Evolutionary conservation across 2,113 vertebrate genomes (phyloP).

Genomic region (Hippopotamus amphibius): DNA sequence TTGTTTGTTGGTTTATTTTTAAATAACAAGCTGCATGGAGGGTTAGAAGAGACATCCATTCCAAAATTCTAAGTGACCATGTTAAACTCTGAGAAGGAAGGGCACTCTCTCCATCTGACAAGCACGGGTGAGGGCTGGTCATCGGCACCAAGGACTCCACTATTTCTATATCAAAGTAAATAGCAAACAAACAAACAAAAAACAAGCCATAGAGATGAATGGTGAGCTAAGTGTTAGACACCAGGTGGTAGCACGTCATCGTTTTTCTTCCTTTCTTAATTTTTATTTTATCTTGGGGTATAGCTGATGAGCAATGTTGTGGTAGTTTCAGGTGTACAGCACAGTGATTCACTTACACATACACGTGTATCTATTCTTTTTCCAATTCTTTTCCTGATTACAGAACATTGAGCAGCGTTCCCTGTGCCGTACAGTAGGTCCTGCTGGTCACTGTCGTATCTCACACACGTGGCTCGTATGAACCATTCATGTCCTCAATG

Average conservation of each 20-base stretch:
- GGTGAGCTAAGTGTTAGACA: constrained; percentile 78
- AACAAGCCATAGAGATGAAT: constrained; percentile 74
- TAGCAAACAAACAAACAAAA: constrained; percentile 74
- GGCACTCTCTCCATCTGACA: constrained; percentile 85
- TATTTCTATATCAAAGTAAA: constrained; percentile 89
- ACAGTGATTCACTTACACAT: too few species aligned
- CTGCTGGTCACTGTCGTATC: background rate
- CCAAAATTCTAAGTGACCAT: constrained; percentile 85
- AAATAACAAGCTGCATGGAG: constrained; percentile 83
- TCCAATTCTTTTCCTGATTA: too few species aligned
- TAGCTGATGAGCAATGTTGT: too few species aligned
- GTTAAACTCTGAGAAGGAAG: constrained; percentile 86
- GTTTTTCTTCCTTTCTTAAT: too few species aligned
- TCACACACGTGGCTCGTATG: constrained; percentile 49
- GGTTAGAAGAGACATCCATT: constrained; percentile 86
- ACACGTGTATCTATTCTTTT: too few species aligned
- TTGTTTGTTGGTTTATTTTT: constrained; percentile 66
- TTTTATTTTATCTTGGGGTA: too few species aligned
- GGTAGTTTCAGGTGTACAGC: too few species aligned
- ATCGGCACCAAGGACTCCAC: constrained; percentile 86
- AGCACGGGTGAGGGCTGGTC: constrained; percentile 83
- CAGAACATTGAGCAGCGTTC: too few species aligned
- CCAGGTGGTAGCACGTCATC: constrained; percentile 61
- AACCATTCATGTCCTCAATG: constrained; percentile 52
- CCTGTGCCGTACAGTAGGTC: too few species aligned